A percentile compares a stretch with the other conserved stretches of the same genome.
phyloP scores from a whole-genome alignment of 2,113 vertebrate genomes.

The Vulpes ferrilata region DNA sequence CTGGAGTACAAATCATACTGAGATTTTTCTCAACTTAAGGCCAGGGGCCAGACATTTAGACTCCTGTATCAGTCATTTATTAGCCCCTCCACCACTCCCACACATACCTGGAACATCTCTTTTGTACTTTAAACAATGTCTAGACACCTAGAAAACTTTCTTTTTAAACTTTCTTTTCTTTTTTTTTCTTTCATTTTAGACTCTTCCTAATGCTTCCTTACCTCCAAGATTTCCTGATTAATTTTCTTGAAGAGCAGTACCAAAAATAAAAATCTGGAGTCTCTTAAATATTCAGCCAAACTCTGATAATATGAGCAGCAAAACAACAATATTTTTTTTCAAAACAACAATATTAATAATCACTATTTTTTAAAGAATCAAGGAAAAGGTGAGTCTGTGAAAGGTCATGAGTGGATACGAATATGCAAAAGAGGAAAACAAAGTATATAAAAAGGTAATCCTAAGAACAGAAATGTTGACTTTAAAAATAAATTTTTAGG shows the following conservation, averaged over 20 bases:
- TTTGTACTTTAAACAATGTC: background rate
- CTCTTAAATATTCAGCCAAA: background rate
- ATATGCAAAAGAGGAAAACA: background rate
- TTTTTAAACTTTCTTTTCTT: background rate
- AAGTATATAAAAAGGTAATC: background rate
- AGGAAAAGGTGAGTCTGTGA: background rate
- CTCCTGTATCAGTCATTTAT: background rate
- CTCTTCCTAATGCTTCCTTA: background rate
- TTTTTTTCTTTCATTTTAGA: background rate
- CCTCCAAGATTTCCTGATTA: constrained; percentile 29
- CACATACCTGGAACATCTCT: background rate
- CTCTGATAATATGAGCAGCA: background rate
- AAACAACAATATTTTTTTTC: background rate
- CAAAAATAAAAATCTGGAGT: background rate
- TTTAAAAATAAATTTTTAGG: background rate
- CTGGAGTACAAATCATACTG: background rate
- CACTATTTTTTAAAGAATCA: background rate
- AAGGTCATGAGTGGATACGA: background rate
- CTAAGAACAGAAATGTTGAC: background rate
- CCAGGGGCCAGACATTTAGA: background rate
- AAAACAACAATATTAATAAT: background rate
- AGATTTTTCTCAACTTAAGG: background rate
- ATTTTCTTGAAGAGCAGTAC: background rate
- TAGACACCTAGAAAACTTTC: background rate
- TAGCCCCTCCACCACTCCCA: background rate